A percentile compares a stretch with the other conserved stretches of the same genome.
Evolutionary conservation across 2,797 vertebrate genomes (phyloP).

Genomic region (Aselliscus stoliczkanus): DNA sequence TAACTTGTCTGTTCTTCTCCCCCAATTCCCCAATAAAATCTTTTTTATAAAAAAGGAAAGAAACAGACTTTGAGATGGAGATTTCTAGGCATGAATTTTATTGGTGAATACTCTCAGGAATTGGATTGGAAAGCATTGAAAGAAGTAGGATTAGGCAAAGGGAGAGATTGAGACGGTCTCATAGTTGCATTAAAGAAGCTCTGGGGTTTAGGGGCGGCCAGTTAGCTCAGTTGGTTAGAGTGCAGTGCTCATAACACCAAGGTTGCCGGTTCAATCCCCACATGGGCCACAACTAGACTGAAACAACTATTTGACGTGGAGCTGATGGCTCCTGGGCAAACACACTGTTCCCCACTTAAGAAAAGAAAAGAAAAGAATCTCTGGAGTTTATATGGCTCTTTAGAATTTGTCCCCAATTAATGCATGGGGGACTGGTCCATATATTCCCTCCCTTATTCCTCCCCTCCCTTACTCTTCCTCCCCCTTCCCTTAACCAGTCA

Average conservation of each 20-base stretch:
- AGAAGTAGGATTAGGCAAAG: not conserved
- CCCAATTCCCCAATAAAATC: no score
- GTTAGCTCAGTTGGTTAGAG: no score
- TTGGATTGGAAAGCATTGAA: not conserved
- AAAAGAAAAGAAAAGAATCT: not conserved
- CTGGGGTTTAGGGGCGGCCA: not conserved
- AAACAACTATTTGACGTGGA: no score
- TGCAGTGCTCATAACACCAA: no score
- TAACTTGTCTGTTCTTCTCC: no score
- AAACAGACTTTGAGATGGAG: not conserved
- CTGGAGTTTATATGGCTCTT: not conserved
- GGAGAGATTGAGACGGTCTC: not conserved
- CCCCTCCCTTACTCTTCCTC: accelerated
- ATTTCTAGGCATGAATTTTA: not conserved
- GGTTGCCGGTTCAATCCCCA: no score
- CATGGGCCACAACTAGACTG: no score
- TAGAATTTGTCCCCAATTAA: not conserved
- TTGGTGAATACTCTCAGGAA: not conserved
- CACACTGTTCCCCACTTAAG: no score
- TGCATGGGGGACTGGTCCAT: not conserved
- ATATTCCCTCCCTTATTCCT: not conserved
- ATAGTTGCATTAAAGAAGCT: not conserved
- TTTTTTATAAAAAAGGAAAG: no score
- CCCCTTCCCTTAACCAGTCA: not conserved
- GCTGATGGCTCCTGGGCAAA: no score